Percentiles rank a stretch among this genome's conserved stretches.
Conservation (phyloP, 2,888 invertebrate genomes). For the Tillus elongatus region DNA sequence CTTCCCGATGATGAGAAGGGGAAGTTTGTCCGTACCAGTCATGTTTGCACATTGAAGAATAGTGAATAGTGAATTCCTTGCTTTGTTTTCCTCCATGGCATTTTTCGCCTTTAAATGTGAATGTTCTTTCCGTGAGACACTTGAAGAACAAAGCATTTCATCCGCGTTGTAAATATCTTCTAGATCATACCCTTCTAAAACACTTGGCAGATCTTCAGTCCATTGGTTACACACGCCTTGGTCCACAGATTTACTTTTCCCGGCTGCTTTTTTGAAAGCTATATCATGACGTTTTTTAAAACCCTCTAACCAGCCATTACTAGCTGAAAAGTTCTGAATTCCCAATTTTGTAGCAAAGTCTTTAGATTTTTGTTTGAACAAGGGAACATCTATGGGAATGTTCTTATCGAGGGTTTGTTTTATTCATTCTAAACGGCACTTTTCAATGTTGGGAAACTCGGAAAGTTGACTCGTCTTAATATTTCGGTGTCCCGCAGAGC, state of each 20-base stretch:
- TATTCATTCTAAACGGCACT: conserved; percentile 15
- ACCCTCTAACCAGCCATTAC: conserved; percentile 17
- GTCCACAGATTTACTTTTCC: conserved; percentile 7
- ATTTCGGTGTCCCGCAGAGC: conserved; percentile 12
- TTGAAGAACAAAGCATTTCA: conserved; percentile 9
- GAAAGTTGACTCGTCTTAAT: conserved; percentile 12
- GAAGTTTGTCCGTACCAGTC: conserved; percentile 2
- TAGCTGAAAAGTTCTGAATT: conserved; percentile 16
- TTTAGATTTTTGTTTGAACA: conserved; percentile 16
- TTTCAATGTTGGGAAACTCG: conserved; percentile 6
- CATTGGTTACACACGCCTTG: conserved; percentile 6
- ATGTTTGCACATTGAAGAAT: conserved; percentile 2
- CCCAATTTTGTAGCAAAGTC: conserved; percentile 13
- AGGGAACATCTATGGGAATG: conserved; percentile 16
- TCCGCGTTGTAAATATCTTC: conserved; percentile 7
- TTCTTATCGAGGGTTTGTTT: conserved; percentile 17
- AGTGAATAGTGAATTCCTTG: conserved; percentile 7
- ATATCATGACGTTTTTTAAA: conserved; percentile 17
- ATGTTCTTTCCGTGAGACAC: conserved; percentile 7
- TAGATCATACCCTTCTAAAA: conserved; percentile 7
- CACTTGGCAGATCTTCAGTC: conserved; percentile 6
- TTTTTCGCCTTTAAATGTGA: conserved; percentile 5
- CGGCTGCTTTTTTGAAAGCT: conserved; percentile 14
- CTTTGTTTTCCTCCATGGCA: conserved; percentile 9
- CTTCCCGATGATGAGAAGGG: conserved; percentile 2